These are phyloP conservation scores for Carassius gibelio DNA, from an alignment of 2,113 vertebrate species.

Conservation along the genomic window DNA sequence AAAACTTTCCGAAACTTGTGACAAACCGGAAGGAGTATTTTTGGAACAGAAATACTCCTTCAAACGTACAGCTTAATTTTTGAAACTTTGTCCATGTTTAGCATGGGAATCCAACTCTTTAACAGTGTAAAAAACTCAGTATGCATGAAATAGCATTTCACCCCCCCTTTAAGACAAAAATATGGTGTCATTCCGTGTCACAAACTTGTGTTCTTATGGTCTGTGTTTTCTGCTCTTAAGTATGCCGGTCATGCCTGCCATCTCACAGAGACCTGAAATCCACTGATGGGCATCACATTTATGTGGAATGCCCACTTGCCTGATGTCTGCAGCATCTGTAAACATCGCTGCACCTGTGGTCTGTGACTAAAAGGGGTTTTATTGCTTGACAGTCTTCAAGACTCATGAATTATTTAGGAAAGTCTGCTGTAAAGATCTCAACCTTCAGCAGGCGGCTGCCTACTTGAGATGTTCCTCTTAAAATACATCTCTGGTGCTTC, in stretches of 20 bases:
- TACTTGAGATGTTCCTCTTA: not conserved
- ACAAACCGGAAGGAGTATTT: too few species aligned
- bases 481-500: not conserved
- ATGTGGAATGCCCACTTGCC: not conserved
- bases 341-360: not conserved
- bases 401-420: constrained; percentile 18
- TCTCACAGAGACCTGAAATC: constrained; percentile 5
- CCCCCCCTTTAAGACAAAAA: not conserved
- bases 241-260: not conserved
- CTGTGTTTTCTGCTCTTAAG: not conserved
- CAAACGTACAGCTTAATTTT: too few species aligned
- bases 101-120: too few species aligned
- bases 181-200: not conserved
- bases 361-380: constrained; percentile 9
- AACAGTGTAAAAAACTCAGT: too few species aligned
- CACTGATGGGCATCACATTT: not conserved
- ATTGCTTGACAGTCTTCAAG: not conserved
- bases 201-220: not conserved
- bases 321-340: constrained; percentile 11
- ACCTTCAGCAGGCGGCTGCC: not conserved
- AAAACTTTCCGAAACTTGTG: too few species aligned
- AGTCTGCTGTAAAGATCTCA: constrained; percentile 5
- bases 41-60: too few species aligned
- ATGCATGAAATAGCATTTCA: too few species aligned
- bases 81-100: too few species aligned